Conservation (phyloP, 2,888 invertebrate species). For the Drosophila koepferae region DNA sequence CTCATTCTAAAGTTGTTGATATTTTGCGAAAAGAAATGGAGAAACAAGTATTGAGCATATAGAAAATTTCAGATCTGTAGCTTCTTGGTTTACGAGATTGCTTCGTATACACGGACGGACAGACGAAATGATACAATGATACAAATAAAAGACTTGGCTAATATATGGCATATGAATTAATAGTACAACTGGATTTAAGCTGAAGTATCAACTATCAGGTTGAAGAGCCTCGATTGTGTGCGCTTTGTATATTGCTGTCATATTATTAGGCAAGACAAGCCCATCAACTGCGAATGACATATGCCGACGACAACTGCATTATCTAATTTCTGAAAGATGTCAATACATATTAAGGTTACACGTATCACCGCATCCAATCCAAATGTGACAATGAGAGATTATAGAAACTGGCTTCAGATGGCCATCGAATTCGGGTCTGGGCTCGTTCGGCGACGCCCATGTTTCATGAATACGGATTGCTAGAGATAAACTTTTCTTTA, state of each 20-base stretch:
- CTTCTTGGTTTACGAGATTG: background rate
- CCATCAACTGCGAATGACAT: slow-evolving; percentile 52
- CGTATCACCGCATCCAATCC: slow-evolving; percentile 67
- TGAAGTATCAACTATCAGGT: slow-evolving; percentile 27
- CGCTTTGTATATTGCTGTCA: slow-evolving; percentile 52
- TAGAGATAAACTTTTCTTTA: slow-evolving; percentile 2
- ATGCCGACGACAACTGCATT: slow-evolving; percentile 66
- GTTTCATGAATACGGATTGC: slow-evolving; percentile 34
- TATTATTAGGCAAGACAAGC: slow-evolving; percentile 57
- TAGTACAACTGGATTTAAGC: slow-evolving; percentile 80
- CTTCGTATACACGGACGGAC: no score
- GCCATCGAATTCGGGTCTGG: slow-evolving; percentile 15
- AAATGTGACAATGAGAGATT: slow-evolving; percentile 75
- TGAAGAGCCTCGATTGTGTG: slow-evolving; percentile 16
- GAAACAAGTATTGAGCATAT: background rate
- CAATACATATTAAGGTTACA: slow-evolving; percentile 82
- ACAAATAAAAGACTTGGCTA: background rate
- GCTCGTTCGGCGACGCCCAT: slow-evolving; percentile 34
- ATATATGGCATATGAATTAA: slow-evolving; percentile 59
- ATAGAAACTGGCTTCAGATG: slow-evolving; percentile 30
- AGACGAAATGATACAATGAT: no score
- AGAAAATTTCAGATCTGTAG: background rate
- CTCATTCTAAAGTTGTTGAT: slow-evolving; percentile 49
- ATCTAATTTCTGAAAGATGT: slow-evolving; percentile 78
- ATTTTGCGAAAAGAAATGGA: slow-evolving; percentile 49